Evolutionary conservation across 2,797 vertebrate species (phyloP).

Genomic region (Anguilla obscura): DNA sequence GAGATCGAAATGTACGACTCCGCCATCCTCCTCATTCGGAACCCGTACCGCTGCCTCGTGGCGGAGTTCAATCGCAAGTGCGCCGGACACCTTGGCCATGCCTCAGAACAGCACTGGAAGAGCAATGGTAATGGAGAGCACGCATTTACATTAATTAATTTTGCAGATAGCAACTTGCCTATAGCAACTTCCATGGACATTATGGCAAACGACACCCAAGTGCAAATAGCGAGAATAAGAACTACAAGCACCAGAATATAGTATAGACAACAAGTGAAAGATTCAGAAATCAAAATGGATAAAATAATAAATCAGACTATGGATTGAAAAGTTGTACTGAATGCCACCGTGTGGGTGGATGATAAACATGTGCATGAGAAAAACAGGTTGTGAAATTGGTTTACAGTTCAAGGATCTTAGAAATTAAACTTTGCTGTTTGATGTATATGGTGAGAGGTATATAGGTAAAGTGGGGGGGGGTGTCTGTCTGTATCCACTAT

Average conservation of each 20-base stretch:
- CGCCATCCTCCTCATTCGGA: conserved; percentile 89
- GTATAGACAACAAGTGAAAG: background rate
- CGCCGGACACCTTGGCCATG: conserved; percentile 92
- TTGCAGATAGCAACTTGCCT: background rate
- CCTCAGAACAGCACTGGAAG: conserved; percentile 88
- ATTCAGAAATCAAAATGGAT: background rate
- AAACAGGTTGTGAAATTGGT: background rate
- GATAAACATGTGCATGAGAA: background rate
- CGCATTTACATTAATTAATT: background rate
- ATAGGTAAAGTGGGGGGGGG: background rate
- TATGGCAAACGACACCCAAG: background rate
- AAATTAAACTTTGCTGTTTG: background rate
- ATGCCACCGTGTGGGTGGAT: background rate
- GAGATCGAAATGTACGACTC: conserved; percentile 95
- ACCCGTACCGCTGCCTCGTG: conserved; percentile 90
- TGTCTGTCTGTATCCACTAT: background rate
- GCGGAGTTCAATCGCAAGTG: conserved; percentile 97
- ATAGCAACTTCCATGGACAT: background rate
- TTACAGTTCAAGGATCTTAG: background rate
- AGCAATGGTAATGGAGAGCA: conserved; percentile 77
- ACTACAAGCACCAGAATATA: background rate
- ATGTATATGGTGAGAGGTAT: background rate
- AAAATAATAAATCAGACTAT: background rate
- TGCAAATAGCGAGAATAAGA: background rate
- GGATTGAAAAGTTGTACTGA: background rate